Conservation (phyloP, 2,888 invertebrate species). For the Cartodere bifasciata region DNA sequence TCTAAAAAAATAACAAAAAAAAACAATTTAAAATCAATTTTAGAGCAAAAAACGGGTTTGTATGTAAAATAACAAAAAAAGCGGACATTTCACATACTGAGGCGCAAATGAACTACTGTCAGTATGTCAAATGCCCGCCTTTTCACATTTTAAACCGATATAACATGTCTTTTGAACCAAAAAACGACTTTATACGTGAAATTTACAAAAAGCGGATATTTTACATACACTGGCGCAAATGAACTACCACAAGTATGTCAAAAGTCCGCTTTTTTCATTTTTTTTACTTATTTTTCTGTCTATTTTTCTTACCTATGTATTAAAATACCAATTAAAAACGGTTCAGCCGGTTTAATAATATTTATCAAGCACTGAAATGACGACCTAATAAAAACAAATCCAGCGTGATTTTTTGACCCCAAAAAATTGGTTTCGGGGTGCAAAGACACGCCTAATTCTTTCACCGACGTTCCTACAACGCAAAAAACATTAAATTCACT, state of each 20-base stretch:
- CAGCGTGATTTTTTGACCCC: constrained; percentile 61
- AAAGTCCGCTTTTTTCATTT: too few species aligned
- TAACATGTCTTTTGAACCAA: too few species aligned
- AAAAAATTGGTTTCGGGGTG: constrained; percentile 48
- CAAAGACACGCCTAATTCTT: constrained; percentile 56
- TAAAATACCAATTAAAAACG: constrained; percentile 65
- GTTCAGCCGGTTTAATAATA: constrained; percentile 56
- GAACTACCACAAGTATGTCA: too few species aligned
- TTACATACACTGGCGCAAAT: too few species aligned
- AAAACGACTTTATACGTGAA: too few species aligned
- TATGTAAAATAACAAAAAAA: background rate
- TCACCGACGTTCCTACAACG: constrained; percentile 50
- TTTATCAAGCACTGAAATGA: constrained; percentile 72
- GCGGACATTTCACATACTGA: too few species aligned
- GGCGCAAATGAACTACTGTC: too few species aligned
- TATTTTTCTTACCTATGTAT: constrained; percentile 59
- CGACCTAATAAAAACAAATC: constrained; percentile 69
- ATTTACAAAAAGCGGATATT: too few species aligned
- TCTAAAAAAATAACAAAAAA: constrained; percentile 22
- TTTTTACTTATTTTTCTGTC: too few species aligned
- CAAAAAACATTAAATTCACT: constrained; percentile 1
- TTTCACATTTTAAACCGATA: too few species aligned
- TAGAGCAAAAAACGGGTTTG: background rate
- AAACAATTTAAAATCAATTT: too few species aligned
- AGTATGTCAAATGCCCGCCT: too few species aligned